Base-by-base conservation (phyloP, 2,888 invertebrate genomes). In the Parnassius smintheus region DNA sequence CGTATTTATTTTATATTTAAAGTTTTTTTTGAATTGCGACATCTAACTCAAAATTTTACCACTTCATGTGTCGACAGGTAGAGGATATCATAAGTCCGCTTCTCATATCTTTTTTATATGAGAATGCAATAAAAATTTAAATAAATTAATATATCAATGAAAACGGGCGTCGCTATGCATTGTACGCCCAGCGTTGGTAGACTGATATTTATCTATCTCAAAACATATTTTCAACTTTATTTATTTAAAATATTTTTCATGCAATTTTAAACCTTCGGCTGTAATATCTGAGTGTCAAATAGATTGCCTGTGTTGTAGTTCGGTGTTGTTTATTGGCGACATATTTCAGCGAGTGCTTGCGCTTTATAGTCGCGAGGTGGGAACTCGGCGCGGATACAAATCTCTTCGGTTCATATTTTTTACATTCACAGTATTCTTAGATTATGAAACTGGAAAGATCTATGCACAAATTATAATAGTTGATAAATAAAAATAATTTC, bases 241-340 rank as follows among this genome's bases (percentile, higher is more conserved):
- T 80, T 77, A 80, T 81, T 79, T 76, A 71, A 72, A 74, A 75
- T 72, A 61, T 58, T 50, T 55, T n/a, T 13, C 51, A 53, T 64
- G 60, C 61, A 44, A 80, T 67, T 68, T 57, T 63, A 50, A 67
- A 74, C 80, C 72, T 59, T 77, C 72, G 35, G 0, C 1, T 2
- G 11, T 10, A 35, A 2, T 1, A 22, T 41, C 67, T 78, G 72
- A 67, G 77, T 72, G 57, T 59, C 67, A 49, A 58, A 58, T 59
- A 18, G 49, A 41, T 54, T 8, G 55, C 45, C n/a, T 18, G n/a
- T 9, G 54, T 1, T 45, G 58, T 67, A 73, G 75, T 68, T 66
- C 56, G 62, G 54, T 62, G 69, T 79, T 76, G 81, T 85, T 86
- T 86, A 85, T 85, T 78, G 81, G 68, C 79, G 76, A 85, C 85